These are phyloP conservation scores for Stratiomys singularior DNA, from an alignment of 2,888 invertebrate species.

Conservation along the genomic window DNA sequence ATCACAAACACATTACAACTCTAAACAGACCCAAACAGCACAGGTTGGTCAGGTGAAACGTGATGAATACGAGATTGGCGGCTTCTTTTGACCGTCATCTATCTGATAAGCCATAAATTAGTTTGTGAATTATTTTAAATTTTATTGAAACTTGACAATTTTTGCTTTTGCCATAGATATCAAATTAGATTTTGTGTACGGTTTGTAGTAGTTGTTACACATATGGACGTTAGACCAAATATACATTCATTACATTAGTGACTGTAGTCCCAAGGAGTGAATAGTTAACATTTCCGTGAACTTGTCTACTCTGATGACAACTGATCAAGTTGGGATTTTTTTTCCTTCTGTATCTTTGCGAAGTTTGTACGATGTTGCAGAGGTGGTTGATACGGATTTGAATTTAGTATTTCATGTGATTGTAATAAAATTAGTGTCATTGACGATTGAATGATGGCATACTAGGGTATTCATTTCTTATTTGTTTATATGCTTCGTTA, in stretches of 20 bases:
- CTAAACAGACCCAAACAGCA: slow-evolving; percentile 21
- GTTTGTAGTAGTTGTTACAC: neutral
- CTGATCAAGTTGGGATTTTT: neutral
- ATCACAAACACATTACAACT: neutral
- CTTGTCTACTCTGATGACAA: slow-evolving; percentile 48
- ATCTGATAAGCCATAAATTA: slow-evolving; percentile 47
- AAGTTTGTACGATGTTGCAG: neutral
- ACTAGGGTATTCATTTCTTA: no score
- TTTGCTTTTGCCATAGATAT: slow-evolving; percentile 28
- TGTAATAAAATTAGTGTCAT: neutral
- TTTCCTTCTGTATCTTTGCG: neutral
- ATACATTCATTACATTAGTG: neutral
- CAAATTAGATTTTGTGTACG: neutral
- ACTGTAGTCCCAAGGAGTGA: slow-evolving; percentile 15
- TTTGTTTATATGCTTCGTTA: no score
- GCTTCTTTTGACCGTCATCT: slow-evolving; percentile 43
- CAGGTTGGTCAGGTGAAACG: slow-evolving; percentile 38
- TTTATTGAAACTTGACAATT: slow-evolving; percentile 49
- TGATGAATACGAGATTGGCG: slow-evolving; percentile 47
- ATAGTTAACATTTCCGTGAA: slow-evolving; percentile 40
- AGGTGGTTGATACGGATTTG: slow-evolving; percentile 10
- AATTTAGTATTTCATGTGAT: slow-evolving; percentile 11
- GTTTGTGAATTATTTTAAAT: slow-evolving; percentile 46
- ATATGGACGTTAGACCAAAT: neutral
- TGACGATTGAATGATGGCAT: no score